Percentiles rank a stretch among this genome's conserved stretches.
Conservation (phyloP, 2,797 vertebrate species). For the Scolopax bukidnonensis region DNA sequence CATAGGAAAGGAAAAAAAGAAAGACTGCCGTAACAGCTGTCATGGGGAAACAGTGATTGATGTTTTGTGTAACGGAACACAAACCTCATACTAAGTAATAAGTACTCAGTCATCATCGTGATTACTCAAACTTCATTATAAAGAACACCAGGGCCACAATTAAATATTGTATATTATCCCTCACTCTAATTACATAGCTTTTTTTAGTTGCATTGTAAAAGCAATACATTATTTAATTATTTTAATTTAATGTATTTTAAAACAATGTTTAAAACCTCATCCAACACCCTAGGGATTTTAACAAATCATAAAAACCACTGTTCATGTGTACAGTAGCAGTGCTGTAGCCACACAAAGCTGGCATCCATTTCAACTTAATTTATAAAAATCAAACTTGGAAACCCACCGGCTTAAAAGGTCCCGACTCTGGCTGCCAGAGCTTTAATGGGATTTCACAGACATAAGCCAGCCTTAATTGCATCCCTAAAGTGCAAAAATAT, state of each 20-base stretch:
- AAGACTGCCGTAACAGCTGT: slow-evolving; percentile 33
- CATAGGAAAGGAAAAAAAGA: slow-evolving; percentile 27
- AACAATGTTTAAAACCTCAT: slow-evolving; percentile 42
- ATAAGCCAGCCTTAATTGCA: not conserved
- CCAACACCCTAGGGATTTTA: not conserved
- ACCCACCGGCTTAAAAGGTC: slow-evolving; percentile 15
- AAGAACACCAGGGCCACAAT: slow-evolving; percentile 44
- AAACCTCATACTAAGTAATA: slow-evolving; percentile 54
- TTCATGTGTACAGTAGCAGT: slow-evolving; percentile 6
- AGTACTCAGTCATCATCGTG: slow-evolving; percentile 57
- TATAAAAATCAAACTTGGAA: slow-evolving; percentile 23
- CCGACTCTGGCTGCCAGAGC: not conserved
- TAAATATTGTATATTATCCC: slow-evolving; percentile 28
- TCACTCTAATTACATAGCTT: slow-evolving; percentile 32
- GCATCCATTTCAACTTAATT: slow-evolving; percentile 7
- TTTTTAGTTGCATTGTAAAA: slow-evolving; percentile 36
- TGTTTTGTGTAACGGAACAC: slow-evolving; percentile 58
- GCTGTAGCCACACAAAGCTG: not conserved
- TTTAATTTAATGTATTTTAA: slow-evolving; percentile 59
- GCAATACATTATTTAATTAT: slow-evolving; percentile 44
- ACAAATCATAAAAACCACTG: slow-evolving; percentile 1
- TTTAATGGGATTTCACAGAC: not conserved
- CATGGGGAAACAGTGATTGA: slow-evolving; percentile 59
- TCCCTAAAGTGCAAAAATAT: not conserved
- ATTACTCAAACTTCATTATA: slow-evolving; percentile 55